These are phyloP conservation scores for Idris sp. DNA, from an alignment of 1,140 invertebrate species.

Conservation along the genomic window DNA sequence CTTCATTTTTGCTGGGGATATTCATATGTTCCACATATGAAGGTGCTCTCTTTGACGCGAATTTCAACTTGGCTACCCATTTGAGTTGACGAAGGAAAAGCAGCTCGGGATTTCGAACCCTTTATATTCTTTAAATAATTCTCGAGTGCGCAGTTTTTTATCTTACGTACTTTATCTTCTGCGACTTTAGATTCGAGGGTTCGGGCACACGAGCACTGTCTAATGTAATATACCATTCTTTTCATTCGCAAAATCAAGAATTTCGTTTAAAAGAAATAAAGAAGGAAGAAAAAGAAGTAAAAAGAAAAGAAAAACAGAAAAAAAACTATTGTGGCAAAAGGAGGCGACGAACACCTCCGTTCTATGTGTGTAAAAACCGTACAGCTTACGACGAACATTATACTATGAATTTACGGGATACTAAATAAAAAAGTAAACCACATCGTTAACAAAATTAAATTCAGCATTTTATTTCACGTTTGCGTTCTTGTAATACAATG, in stretches of 20 bases:
- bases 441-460: conserved; percentile 70
- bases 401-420: conserved; percentile 78
- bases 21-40: conserved; percentile 48
- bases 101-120: conserved; percentile 9
- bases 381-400: conserved; percentile 78
- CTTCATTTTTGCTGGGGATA: too few relatives aligned
- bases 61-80: conserved; percentile 34
- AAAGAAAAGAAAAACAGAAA: conserved; percentile 11
- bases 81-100: conserved; percentile 53
- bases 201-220: conserved; percentile 14
- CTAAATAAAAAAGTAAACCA: conserved; percentile 79
- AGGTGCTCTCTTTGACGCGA: conserved; percentile 3
- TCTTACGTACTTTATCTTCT: conserved; percentile 10
- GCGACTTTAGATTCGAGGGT: conserved; percentile 1
- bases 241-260: conserved; percentile 63
- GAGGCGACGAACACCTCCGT: conserved; percentile 69
- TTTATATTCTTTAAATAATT: background rate
- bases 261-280: conserved; percentile 61
- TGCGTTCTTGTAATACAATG: conserved; percentile 46
- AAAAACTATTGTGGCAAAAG: conserved; percentile 69
- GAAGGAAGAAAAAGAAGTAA: background rate
- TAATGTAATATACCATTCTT: conserved; percentile 56
- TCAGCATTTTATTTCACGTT: conserved; percentile 50
- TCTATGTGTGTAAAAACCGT: conserved; percentile 78
- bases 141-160: conserved; percentile 20